A percentile compares a stretch with the other conserved stretches of the same genome.
phyloP scores from a whole-genome alignment of 2,888 invertebrate species.

The Sisyra nigra region DNA sequence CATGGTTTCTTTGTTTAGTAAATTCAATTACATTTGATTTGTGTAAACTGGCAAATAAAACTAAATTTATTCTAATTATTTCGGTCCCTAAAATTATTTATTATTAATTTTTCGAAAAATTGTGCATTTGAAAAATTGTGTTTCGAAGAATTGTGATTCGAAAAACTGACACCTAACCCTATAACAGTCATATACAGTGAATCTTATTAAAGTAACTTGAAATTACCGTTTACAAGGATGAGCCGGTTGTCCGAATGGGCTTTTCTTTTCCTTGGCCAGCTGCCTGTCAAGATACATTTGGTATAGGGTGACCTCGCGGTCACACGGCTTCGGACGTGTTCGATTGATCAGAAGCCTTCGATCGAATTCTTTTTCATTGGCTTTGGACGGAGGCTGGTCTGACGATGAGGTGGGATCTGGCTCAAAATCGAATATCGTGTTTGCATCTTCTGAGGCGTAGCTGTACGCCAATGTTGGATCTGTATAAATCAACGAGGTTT shows the following conservation, averaged over 20 bases:
- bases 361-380: conserved; percentile 37
- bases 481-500: conserved; percentile 15
- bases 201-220: not conserved
- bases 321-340: conserved; percentile 73
- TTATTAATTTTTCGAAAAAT: too few species aligned
- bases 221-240: conserved; percentile 25
- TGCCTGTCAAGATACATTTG: conserved; percentile 1
- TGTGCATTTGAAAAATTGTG: too few species aligned
- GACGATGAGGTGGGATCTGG: conserved; percentile 3
- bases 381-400: conserved; percentile 29
- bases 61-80: too few species aligned
- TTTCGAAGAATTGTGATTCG: too few species aligned
- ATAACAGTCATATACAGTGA: too few species aligned
- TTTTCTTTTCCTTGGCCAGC: conserved; percentile 29
- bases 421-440: not conserved
- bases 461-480: conserved; percentile 12
- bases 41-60: too few species aligned
- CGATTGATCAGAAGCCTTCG: conserved; percentile 52
- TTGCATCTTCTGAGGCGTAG: conserved; percentile 13
- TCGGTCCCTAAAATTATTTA: too few species aligned
- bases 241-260: conserved; percentile 29
- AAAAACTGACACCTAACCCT: too few species aligned
- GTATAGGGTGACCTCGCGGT: conserved; percentile 40
- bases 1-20: too few species aligned
- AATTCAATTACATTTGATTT: too few species aligned